Base-by-base conservation (phyloP, 1,140 invertebrate species). In the Sycobia sp. region DNA sequence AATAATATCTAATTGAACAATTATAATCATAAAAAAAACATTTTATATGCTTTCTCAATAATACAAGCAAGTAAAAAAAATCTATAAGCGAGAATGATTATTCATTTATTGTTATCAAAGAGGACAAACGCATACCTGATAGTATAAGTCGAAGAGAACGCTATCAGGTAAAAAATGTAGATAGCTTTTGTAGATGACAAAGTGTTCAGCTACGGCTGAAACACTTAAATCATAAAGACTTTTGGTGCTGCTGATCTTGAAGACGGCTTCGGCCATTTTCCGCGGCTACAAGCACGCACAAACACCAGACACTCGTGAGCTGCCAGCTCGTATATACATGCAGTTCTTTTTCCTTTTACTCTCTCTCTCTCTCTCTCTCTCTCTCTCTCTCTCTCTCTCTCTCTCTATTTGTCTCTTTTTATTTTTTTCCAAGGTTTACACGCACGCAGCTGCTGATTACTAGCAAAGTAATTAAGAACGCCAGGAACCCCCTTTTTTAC, bases 131-230 rank as follows among this genome's bases (percentile, higher is more conserved):
- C 29, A 7, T 11, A 89, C 87, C 85, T 85, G 86, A 75, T 85
- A 85, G 73, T 87, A 88, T 67, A 88, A 79, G 82, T 89, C 88
- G 76, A 88, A 87, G 44, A 87, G 76, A 69, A 87, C 80, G 75
- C 79, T 84, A 57, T 87, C 84, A 49, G 87, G 87, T 49, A 89
- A 69, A 69, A 76, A 72, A 51, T 55, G 49, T 36, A 81, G 49
- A 62, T 72, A 66, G 23, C 72, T 69, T 47, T 72, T 78, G 41
- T 72, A 73, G 25, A 29, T 44, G 43, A 66, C 41, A 68, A 78
- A 78, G 29, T 73, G 69, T 22, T 74, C 60, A 4, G 73, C 82
- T 65, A 85, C 77, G 69, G 78, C 82, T 23, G 78, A 77, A 44
- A 86, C 75, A 68, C 85, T 84, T 72, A 84, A 71, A 50, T 85